Percentiles rank a stretch among this genome's conserved stretches.
Evolutionary conservation across 2,888 invertebrate species (phyloP).

Genomic region (Sarcophaga subvicina): DNA sequence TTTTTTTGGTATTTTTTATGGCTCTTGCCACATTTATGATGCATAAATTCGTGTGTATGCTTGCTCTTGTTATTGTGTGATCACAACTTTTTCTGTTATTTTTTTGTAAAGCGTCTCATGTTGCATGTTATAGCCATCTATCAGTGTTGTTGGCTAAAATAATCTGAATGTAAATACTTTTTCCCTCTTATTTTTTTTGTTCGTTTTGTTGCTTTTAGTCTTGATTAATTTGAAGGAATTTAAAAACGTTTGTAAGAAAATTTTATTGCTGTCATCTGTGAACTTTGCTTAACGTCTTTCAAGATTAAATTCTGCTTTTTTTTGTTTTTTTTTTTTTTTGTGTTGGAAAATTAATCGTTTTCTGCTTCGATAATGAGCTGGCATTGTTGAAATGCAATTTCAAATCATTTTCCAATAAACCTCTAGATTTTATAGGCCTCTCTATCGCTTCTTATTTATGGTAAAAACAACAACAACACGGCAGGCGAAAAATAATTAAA

Average conservation of each 20-base stretch:
- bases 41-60: conserved; percentile 1
- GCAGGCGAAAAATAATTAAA: background rate
- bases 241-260: conserved; percentile 2
- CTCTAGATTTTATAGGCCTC: no score
- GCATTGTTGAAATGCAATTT: background rate
- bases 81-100: conserved; percentile 8
- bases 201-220: conserved; percentile 1
- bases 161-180: conserved; percentile 63
- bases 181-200: conserved; percentile 36
- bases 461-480: background rate
- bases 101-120: conserved; percentile 43
- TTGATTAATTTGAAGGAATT: background rate
- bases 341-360: background rate
- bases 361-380: background rate
- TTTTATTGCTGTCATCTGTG: background rate
- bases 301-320: background rate
- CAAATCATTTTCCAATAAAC: background rate
- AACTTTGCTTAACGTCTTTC: background rate
- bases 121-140: conserved; percentile 64
- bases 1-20: conserved; percentile 9
- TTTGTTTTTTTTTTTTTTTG: no score
- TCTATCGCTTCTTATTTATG: background rate
- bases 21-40: conserved; percentile 47
- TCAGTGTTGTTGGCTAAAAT: conserved; percentile 61
- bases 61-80: conserved; percentile 31